phyloP scores from a whole-genome alignment of 1,140 invertebrate species.

The Belonocnema kinseyi region DNA sequence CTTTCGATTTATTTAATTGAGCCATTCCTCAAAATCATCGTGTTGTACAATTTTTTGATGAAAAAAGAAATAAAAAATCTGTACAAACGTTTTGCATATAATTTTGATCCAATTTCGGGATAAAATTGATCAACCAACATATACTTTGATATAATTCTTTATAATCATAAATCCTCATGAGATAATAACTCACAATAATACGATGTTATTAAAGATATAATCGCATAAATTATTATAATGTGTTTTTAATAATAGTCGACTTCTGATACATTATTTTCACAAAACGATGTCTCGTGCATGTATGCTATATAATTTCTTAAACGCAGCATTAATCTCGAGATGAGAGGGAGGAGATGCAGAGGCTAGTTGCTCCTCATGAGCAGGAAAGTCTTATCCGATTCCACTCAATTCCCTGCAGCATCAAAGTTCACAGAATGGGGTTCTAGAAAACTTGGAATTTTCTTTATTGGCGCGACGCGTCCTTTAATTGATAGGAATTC shows the following conservation, averaged over 20 bases:
- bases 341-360: constrained; percentile 20
- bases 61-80: too few species aligned
- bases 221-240: constrained; percentile 25
- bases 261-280: constrained; percentile 23
- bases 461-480: constrained; percentile 36
- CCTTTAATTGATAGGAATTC: constrained; percentile 63
- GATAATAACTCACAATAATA: constrained; percentile 30
- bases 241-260: constrained; percentile 25
- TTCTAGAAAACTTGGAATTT: neutral
- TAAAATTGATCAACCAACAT: too few species aligned
- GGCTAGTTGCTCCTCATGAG: neutral
- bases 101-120: too few species aligned
- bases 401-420: neutral
- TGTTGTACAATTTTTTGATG: too few species aligned
- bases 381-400: constrained; percentile 4
- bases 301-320: constrained; percentile 31
- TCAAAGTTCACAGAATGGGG: neutral
- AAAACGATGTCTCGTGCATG: constrained; percentile 24
- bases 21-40: too few species aligned
- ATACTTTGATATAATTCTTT: neutral
- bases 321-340: constrained; percentile 22
- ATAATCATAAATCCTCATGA: neutral
- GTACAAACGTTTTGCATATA: too few species aligned
- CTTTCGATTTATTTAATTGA: too few species aligned
- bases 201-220: neutral